A percentile compares a stretch with the other conserved stretches of the same genome.
Evolutionary conservation across 2,797 vertebrate species (phyloP).

Genomic region (Phrynocephalus guinanensis): DNA sequence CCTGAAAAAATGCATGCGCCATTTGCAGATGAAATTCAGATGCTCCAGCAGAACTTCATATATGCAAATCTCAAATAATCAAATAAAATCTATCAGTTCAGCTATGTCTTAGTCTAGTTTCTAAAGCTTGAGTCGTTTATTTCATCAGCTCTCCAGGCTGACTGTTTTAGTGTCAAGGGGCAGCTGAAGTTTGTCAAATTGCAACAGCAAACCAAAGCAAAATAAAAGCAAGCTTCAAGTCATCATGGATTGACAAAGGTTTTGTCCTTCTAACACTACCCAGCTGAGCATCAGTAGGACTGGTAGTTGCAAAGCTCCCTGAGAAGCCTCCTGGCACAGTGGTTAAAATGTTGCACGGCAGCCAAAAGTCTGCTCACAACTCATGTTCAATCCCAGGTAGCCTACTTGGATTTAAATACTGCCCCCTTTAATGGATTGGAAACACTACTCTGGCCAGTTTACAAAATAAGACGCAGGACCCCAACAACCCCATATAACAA

Average conservation of each 20-base stretch:
- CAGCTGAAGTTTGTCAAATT: neutral
- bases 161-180: neutral
- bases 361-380: too few relatives aligned
- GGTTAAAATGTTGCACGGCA: too few relatives aligned
- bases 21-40: neutral
- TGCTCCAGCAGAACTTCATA: neutral
- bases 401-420: too few relatives aligned
- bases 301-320: neutral
- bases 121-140: neutral
- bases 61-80: slow-evolving; percentile 11
- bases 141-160: neutral
- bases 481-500: too few relatives aligned
- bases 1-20: slow-evolving; percentile 1
- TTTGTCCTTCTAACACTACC: neutral
- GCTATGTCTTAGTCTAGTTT: neutral
- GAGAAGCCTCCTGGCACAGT: too few relatives aligned
- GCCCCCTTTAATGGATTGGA: too few relatives aligned
- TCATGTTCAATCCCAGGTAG: too few relatives aligned
- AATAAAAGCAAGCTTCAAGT: neutral
- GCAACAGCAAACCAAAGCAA: neutral
- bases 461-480: too few relatives aligned
- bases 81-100: slow-evolving; percentile 7
- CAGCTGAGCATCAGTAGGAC: neutral
- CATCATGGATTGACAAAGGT: neutral
- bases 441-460: too few relatives aligned